Conservation (phyloP, 2,797 vertebrate species). For the Lagodon rhomboides region DNA sequence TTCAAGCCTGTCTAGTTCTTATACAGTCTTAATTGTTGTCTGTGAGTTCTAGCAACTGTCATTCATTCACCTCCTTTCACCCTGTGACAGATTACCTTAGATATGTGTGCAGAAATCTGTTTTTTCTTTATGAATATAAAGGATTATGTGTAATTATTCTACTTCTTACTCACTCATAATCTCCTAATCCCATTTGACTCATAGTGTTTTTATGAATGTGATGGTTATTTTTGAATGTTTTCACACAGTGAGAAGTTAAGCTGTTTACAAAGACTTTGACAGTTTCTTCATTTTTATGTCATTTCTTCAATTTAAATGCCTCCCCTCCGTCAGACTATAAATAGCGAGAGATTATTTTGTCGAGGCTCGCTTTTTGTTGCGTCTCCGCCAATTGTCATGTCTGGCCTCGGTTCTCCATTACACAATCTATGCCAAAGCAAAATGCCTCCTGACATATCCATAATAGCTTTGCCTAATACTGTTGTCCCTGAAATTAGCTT, state of each 20-base stretch:
- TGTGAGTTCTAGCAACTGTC: constrained; percentile 12
- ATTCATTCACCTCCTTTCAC: constrained; percentile 34
- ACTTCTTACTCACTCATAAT: constrained; percentile 68
- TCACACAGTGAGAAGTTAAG: constrained; percentile 64
- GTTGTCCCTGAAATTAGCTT: constrained; percentile 64
- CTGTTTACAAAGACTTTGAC: constrained; percentile 71
- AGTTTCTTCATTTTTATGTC: constrained; percentile 55
- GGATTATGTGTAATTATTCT: constrained; percentile 74
- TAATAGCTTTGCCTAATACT: constrained; percentile 58
- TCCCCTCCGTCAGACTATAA: constrained; percentile 46
- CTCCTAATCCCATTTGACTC: constrained; percentile 75
- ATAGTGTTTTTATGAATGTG: constrained; percentile 58
- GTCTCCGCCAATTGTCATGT: constrained; percentile 56
- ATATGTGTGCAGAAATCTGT: constrained; percentile 52
- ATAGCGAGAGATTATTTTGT: constrained; percentile 64
- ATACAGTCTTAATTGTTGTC: constrained; percentile 2
- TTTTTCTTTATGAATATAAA: constrained; percentile 57
- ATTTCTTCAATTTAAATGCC: constrained; percentile 52
- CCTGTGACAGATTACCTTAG: constrained; percentile 54
- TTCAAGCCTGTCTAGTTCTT: neutral
- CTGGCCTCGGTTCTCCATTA: constrained; percentile 55
- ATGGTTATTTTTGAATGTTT: constrained; percentile 62
- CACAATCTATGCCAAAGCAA: constrained; percentile 44
- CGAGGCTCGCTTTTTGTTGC: constrained; percentile 44
- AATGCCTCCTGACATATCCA: constrained; percentile 61